phyloP scores from a whole-genome alignment of 1,140 invertebrate genomes.

The Dolichoris vasculosae region DNA sequence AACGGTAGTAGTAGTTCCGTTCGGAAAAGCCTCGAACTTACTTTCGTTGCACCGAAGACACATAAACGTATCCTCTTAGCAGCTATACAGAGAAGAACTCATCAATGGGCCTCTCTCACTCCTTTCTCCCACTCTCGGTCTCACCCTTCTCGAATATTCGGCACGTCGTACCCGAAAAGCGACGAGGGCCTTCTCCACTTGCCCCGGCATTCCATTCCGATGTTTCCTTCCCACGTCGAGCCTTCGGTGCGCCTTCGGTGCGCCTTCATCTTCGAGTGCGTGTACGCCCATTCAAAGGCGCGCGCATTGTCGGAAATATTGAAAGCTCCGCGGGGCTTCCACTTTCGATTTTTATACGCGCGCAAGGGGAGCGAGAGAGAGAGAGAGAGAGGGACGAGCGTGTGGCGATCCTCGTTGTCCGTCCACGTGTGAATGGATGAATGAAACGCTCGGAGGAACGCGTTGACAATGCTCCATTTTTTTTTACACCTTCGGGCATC shows the following conservation, averaged over 20 bases:
- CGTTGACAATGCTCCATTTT: neutral
- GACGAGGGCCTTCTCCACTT: neutral
- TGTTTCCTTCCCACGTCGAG: conserved; percentile 33
- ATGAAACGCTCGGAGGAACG: neutral
- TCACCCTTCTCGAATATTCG: conserved; percentile 8
- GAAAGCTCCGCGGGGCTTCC: conserved; percentile 10
- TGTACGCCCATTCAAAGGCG: neutral
- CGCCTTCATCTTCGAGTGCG: conserved; percentile 1
- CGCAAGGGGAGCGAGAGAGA: too few species aligned
- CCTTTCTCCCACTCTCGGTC: too few species aligned
- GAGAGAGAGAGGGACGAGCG: neutral
- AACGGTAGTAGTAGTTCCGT: too few species aligned
- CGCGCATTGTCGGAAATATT: conserved; percentile 13
- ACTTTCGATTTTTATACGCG: conserved; percentile 5
- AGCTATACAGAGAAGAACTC: neutral
- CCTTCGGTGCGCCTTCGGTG: neutral
- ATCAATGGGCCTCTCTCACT: conserved; percentile 3
- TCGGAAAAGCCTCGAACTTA: too few species aligned
- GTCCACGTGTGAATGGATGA: too few species aligned
- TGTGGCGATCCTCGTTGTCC: neutral
- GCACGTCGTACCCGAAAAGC: neutral
- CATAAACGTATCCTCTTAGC: too few species aligned
- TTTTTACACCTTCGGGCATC: too few species aligned
- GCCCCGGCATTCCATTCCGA: conserved; percentile 31
- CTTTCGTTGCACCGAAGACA: too few species aligned